phyloP scores from a whole-genome alignment of 2,797 vertebrate species.

The Necrosyrtes monachus region DNA sequence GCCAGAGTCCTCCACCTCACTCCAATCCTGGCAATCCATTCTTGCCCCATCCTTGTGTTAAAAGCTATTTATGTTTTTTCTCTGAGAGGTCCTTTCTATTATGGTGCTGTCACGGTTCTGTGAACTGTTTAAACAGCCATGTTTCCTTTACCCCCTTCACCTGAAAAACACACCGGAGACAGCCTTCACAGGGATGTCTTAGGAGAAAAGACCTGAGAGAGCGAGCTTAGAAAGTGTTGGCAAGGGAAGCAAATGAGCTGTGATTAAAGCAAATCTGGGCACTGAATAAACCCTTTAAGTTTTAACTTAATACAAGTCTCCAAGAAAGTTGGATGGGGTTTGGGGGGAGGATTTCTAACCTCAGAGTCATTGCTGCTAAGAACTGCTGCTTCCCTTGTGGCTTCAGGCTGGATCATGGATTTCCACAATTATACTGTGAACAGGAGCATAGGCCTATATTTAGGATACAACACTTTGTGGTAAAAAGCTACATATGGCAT shows the following conservation, averaged over 20 bases:
- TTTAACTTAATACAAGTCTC: not conserved
- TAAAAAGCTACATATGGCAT: conserved; percentile 68
- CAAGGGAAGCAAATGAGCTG: not conserved
- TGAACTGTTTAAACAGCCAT: not conserved
- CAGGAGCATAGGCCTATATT: conserved; percentile 68
- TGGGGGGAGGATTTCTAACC: conserved; percentile 26
- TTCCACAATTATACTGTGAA: conserved; percentile 72
- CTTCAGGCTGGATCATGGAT: conserved; percentile 59
- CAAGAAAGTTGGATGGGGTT: not conserved
- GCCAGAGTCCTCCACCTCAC: not conserved
- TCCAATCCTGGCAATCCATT: not conserved
- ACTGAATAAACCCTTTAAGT: not conserved
- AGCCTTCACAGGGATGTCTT: not conserved
- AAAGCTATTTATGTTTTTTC: not conserved
- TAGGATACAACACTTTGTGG: conserved; percentile 60
- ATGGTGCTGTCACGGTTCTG: not conserved
- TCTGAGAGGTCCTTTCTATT: not conserved
- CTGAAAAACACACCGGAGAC: not conserved
- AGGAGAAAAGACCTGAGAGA: not conserved
- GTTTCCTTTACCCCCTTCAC: not conserved
- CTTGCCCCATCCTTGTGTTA: not conserved
- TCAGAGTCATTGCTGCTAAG: conserved; percentile 38
- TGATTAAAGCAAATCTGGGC: not conserved
- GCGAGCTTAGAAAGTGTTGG: not conserved
- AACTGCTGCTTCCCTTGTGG: conserved; percentile 56